These are phyloP conservation scores for Anguilla rostrata DNA, from an alignment of 2,113 vertebrate species.

Conservation along the genomic window DNA sequence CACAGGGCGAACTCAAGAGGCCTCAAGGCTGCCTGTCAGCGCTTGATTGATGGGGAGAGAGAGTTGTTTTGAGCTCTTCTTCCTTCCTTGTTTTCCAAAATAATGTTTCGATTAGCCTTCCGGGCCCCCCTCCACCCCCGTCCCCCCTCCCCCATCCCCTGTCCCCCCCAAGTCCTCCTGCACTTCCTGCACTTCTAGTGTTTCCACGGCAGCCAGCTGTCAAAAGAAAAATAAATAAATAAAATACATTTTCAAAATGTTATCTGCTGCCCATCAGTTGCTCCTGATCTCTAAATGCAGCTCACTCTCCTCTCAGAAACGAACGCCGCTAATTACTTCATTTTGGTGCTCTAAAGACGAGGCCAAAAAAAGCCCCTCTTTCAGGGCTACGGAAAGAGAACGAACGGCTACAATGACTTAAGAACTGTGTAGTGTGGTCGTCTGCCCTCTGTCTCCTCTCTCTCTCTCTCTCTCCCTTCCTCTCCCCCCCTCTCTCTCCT, in stretches of 20 bases:
- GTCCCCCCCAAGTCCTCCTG: neutral
- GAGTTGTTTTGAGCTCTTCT: conserved; percentile 23
- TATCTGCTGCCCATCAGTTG: neutral
- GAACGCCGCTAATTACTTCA: neutral
- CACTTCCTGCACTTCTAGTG: neutral
- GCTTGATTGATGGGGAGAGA: conserved; percentile 25
- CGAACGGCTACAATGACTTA: neutral
- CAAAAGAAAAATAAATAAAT: neutral
- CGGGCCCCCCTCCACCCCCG: neutral
- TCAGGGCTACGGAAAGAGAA: neutral
- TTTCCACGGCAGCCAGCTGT: neutral
- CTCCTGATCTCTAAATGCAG: neutral
- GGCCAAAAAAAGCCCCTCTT: neutral
- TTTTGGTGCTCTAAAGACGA: neutral
- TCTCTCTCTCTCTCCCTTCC: too few relatives aligned
- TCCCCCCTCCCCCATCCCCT: neutral
- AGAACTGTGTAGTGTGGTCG: neutral
- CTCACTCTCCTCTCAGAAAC: neutral
- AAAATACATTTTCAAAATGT: too few relatives aligned
- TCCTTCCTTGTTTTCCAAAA: conserved; percentile 30
- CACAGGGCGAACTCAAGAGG: conserved; percentile 19
- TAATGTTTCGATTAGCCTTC: conserved; percentile 19
- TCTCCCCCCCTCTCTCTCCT: too few relatives aligned
- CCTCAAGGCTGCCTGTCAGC: conserved; percentile 21
- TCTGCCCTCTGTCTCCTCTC: neutral